Evolutionary conservation across 2,888 invertebrate genomes (phyloP), one percentile per base, ranked within the genome.

Genomic region (Toxonevra muliebris): DNA sequence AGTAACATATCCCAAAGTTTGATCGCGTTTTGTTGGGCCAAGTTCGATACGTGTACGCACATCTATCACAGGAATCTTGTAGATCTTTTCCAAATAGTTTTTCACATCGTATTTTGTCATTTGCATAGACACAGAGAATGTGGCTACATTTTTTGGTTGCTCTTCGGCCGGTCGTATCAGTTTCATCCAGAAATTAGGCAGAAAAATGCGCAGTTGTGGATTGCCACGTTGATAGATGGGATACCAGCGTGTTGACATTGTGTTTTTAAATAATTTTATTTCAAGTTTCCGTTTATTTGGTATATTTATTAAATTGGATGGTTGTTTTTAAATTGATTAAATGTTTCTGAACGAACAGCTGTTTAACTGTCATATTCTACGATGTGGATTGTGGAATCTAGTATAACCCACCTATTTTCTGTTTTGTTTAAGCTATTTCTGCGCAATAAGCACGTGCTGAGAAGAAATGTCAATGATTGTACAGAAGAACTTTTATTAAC

Each of bases 101-200:
- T 90, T 91, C 0, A 99, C 88, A 84, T 99, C 99, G 77, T 87
- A 81, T 82, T 89, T 91, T 0, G 96, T 96, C 98, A 99, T 99
- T 88, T 95, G 91, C 87, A 94, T 93, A 10, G 97, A 96, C 76
- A 96, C 95, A 61, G 93, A 89, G 85, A 99, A 98, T 63, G 92
- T 89, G 0, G 96, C 94, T 52, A 92, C 85, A 87, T 98, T 95
- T 58, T 90, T 87, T 3, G 94, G 94, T 74, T 91, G 89, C 43
- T 88, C 87, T 19, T 87, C 85, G 4, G 82, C 78, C 1, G 95
- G 91, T 65, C 90, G 88, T 0, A 98, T 89, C 17, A 98, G 79
- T 86, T 97, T 98, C 91, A 99, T 91, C 96, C 96, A 98, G 86
- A 98, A 98, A 84, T 98, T 96, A 0, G 98, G 98, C 43, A 99